Evolutionary conservation across 2,888 invertebrate genomes (phyloP).

Genomic region (Myopa testacea): DNA sequence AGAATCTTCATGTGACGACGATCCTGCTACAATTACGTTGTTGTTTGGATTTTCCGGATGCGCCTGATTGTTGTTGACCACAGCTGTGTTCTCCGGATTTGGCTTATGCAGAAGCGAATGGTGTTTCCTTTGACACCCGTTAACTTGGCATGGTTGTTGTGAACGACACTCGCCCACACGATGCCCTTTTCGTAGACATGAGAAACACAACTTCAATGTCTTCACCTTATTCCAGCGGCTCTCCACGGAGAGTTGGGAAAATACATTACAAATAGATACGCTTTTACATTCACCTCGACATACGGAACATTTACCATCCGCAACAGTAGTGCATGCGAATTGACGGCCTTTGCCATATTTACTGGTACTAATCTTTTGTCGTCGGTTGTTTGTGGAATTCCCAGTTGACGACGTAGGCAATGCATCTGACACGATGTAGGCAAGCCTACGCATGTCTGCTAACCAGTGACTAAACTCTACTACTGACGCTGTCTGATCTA

Average conservation of each 20-base stretch:
- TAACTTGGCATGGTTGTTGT: not conserved
- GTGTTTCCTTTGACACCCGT: not conserved
- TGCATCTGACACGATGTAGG: not conserved
- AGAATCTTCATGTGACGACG: not conserved
- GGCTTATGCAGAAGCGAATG: not conserved
- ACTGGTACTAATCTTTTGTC: not conserved
- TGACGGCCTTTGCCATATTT: not conserved
- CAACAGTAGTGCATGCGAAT: not conserved
- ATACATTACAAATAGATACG: not conserved
- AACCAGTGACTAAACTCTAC: not conserved
- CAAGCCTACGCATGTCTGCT: too few species aligned
- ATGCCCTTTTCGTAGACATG: conserved; percentile 35
- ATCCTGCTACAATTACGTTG: not conserved
- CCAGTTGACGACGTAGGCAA: not conserved
- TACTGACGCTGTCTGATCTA: conserved; percentile 2
- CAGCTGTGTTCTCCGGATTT: too few species aligned
- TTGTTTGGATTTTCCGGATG: not conserved
- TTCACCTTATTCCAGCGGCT: conserved; percentile 34
- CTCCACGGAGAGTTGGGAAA: conserved; percentile 18
- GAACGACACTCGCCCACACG: conserved; percentile 11
- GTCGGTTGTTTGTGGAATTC: not conserved
- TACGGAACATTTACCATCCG: not conserved
- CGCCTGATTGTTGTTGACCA: not conserved
- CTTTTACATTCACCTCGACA: not conserved
- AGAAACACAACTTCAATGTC: conserved; percentile 26